Percentiles rank a stretch among this genome's conserved stretches.
Evolutionary conservation across 1,140 invertebrate genomes (phyloP).

Genomic region (Drosophila yakuba): DNA sequence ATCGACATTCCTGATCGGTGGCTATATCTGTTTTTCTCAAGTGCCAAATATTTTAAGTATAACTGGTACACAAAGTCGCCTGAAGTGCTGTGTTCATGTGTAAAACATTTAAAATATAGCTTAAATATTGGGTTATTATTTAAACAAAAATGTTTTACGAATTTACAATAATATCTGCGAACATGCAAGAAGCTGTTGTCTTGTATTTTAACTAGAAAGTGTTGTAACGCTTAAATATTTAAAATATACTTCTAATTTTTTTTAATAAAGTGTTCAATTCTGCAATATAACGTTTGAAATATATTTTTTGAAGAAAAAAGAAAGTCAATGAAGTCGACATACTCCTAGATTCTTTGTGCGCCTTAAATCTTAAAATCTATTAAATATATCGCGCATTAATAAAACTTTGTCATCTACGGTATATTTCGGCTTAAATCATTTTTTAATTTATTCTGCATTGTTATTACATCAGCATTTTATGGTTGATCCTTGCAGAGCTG

Average conservation of each 20-base stretch:
- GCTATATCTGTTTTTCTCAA: constrained; percentile 10
- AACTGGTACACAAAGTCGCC: background rate
- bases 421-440: too few species aligned
- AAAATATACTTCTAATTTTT: background rate
- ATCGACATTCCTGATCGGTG: constrained; percentile 3
- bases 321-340: too few species aligned
- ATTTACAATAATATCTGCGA: too few species aligned
- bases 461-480: too few species aligned
- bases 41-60: constrained; percentile 12
- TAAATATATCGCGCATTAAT: too few species aligned
- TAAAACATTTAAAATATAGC: background rate
- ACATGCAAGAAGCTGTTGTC: too few species aligned
- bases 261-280: background rate
- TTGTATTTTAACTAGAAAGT: background rate
- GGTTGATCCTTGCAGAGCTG: constrained; percentile 62
- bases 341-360: too few species aligned
- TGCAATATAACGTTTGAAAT: background rate
- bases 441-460: background rate
- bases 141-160: background rate
- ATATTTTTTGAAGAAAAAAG: too few species aligned
- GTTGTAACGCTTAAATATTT: background rate
- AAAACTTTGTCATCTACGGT: too few species aligned
- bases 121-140: background rate
- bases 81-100: background rate
- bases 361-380: too few species aligned